Percentiles rank a stretch among this genome's conserved stretches.
Evolutionary conservation across 1,140 invertebrate species (phyloP).

Genomic region (Wasmannia auropunctata): DNA sequence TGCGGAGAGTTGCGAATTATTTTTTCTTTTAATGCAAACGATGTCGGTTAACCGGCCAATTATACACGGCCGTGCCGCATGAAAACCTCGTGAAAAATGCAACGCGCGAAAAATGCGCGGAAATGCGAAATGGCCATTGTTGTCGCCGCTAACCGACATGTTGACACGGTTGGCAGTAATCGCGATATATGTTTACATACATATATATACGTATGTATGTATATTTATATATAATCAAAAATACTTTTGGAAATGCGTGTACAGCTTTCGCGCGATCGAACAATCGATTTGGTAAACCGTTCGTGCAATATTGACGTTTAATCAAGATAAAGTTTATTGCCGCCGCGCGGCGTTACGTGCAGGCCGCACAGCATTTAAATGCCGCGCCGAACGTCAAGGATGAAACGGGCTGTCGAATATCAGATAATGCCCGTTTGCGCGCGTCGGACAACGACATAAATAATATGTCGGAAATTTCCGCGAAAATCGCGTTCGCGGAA

Average conservation of each 20-base stretch:
- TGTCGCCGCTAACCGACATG: not conserved
- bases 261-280: not conserved
- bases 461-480: constrained; percentile 27
- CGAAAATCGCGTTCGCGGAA: constrained; percentile 2
- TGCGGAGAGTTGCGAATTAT: not conserved
- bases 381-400: constrained; percentile 9
- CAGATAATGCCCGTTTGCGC: constrained; percentile 4
- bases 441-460: not conserved
- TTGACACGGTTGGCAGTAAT: no score
- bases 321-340: constrained; percentile 49
- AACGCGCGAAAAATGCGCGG: not conserved
- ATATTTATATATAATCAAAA: not conserved
- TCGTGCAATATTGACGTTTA: constrained; percentile 24
- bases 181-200: not conserved
- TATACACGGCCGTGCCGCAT: not conserved
- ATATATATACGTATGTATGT: no score
- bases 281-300: not conserved
- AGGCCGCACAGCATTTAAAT: constrained; percentile 26
- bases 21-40: constrained; percentile 17
- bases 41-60: constrained; percentile 33
- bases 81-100: constrained; percentile 30
- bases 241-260: not conserved
- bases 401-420: constrained; percentile 30
- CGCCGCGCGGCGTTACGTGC: not conserved
- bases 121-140: not conserved